A percentile compares a stretch with the other conserved stretches of the same genome.
These are phyloP conservation scores for Synanthedon myopaeformis DNA, from an alignment of 2,888 invertebrate species.

Conservation along the genomic window DNA sequence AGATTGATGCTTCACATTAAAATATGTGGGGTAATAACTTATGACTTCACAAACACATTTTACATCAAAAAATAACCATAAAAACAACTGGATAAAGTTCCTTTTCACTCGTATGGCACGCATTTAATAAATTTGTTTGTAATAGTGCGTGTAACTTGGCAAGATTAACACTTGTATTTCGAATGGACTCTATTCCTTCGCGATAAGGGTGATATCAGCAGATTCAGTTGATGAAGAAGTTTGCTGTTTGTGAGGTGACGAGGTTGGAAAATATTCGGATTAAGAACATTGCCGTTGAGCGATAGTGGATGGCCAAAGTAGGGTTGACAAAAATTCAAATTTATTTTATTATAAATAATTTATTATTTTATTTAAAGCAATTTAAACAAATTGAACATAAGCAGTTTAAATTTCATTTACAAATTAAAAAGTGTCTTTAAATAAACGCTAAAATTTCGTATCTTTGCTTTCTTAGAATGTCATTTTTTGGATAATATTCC, in stretches of 20 bases:
- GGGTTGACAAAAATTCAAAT: slow-evolving; percentile 27
- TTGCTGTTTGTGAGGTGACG: slow-evolving; percentile 46
- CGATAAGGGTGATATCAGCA: slow-evolving; percentile 17
- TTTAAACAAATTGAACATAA: too few species aligned
- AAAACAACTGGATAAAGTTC: slow-evolving; percentile 8
- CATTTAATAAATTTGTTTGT: slow-evolving; percentile 11
- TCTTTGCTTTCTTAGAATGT: too few species aligned
- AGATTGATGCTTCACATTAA: slow-evolving; percentile 51
- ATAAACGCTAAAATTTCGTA: too few species aligned
- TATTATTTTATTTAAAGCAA: too few species aligned
- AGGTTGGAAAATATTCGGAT: slow-evolving; percentile 60
- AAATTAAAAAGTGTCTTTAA: too few species aligned
- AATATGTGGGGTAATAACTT: slow-evolving; percentile 42
- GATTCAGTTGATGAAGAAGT: slow-evolving; percentile 1
- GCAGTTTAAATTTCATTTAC: too few species aligned
- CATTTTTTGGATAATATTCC: too few species aligned
- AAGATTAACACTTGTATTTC: slow-evolving; percentile 3
- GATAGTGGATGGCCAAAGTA: slow-evolving; percentile 52
- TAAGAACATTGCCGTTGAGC: slow-evolving; percentile 53
- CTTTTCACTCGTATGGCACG: slow-evolving; percentile 8
- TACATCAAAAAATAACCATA: slow-evolving; percentile 6
- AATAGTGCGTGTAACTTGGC: slow-evolving; percentile 14
- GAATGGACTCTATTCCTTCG: slow-evolving; percentile 10
- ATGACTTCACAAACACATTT: slow-evolving; percentile 13
- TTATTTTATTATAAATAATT: too few species aligned